These are phyloP conservation scores for Thera britannica DNA, from an alignment of 2,888 invertebrate genomes.

Conservation along the genomic window DNA sequence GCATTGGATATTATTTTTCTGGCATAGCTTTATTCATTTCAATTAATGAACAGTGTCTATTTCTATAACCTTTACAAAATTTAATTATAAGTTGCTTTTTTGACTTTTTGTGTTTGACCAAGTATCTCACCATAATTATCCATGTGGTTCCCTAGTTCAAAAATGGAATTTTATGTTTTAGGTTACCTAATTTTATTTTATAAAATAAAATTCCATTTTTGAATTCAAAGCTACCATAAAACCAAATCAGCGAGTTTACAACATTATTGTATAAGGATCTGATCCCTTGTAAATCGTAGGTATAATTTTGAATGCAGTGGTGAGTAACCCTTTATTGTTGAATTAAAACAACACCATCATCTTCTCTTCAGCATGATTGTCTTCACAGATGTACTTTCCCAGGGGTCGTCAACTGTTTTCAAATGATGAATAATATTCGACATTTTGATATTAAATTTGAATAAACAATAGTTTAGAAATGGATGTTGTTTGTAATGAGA, in stretches of 20 bases:
- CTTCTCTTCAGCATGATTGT: conserved; percentile 7
- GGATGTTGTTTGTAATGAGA: conserved; percentile 34
- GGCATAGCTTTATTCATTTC: no score
- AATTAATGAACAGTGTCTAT: no score
- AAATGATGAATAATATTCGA: conserved; percentile 35
- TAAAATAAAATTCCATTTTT: no score
- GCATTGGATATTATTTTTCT: no score
- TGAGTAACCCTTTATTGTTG: conserved; percentile 10
- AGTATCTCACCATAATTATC: no score
- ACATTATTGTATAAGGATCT: background rate
- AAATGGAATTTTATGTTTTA: no score
- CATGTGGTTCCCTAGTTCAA: no score
- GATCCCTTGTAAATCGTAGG: background rate
- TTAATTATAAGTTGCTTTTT: no score
- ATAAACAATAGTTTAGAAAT: conserved; percentile 36
- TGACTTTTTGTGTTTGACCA: no score
- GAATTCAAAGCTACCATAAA: no score
- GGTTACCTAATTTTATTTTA: no score
- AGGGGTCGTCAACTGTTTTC: conserved; percentile 37
- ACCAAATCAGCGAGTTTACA: background rate
- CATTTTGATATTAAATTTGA: conserved; percentile 38
- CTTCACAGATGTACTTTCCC: conserved; percentile 36
- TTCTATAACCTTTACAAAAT: no score
- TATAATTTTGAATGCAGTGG: background rate
- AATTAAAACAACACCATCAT: conserved; percentile 22